Conservation (phyloP, 1,140 invertebrate species). For the Maconellicoccus hirsutus region DNA sequence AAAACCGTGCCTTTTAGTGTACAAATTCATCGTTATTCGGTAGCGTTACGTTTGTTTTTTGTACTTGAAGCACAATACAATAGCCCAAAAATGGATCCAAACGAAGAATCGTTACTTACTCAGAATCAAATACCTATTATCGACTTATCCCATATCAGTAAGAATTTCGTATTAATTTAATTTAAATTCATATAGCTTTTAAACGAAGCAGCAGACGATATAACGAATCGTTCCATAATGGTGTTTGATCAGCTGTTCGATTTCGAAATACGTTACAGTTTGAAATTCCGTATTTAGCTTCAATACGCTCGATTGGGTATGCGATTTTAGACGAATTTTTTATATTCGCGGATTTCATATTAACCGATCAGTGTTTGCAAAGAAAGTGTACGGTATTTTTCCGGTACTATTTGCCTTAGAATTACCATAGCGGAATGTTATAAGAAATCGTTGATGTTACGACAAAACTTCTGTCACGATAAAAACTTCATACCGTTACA, state of each 20-base stretch:
- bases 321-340: background rate
- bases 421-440: background rate
- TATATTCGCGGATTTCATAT: no score
- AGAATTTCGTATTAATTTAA: slow-evolving; percentile 33
- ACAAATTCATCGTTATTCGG: background rate
- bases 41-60: background rate
- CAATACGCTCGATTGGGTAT: background rate
- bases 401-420: background rate
- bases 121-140: slow-evolving; percentile 60
- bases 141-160: slow-evolving; percentile 58
- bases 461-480: no score
- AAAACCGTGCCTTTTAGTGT: slow-evolving; percentile 1
- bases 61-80: background rate
- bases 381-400: background rate
- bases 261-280: background rate
- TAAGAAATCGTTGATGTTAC: background rate
- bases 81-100: slow-evolving; percentile 6
- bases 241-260: background rate
- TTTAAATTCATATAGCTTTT: no score
- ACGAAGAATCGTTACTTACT: slow-evolving; percentile 47
- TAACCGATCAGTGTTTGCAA: background rate
- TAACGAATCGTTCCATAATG: background rate
- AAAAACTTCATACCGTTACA: no score
- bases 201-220: no score
- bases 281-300: background rate